Conservation (phyloP, 2,888 invertebrate species). For the Calephelis perditalis region DNA sequence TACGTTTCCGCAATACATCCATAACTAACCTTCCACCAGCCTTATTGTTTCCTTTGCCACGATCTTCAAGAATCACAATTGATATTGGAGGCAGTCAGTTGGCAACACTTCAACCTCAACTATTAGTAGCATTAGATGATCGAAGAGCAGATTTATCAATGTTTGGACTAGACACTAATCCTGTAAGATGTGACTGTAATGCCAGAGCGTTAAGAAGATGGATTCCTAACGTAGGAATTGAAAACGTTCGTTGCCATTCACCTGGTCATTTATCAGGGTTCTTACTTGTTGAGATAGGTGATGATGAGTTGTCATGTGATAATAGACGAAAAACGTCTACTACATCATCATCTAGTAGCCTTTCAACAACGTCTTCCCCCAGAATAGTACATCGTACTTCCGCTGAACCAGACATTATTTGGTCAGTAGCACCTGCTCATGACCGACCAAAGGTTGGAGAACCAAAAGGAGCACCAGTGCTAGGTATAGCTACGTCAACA, state of each 20-base stretch:
- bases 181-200: slow-evolving; percentile 91
- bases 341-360: slow-evolving; percentile 53
- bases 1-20: slow-evolving; percentile 90
- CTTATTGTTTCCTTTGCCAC: slow-evolving; percentile 90
- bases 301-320: slow-evolving; percentile 90
- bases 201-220: slow-evolving; percentile 88
- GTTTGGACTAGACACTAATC: slow-evolving; percentile 86
- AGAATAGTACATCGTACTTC: slow-evolving; percentile 79
- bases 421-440: slow-evolving; percentile 89
- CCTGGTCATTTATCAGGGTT: slow-evolving; percentile 85
- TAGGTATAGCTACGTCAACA: slow-evolving; percentile 79
- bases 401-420: slow-evolving; percentile 92
- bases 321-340: slow-evolving; percentile 75
- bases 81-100: slow-evolving; percentile 89
- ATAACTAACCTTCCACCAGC: slow-evolving; percentile 87
- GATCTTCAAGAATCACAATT: slow-evolving; percentile 88
- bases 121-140: slow-evolving; percentile 89
- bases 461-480: slow-evolving; percentile 77
- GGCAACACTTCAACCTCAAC: slow-evolving; percentile 85
- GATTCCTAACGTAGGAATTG: slow-evolving; percentile 82
- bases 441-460: slow-evolving; percentile 77
- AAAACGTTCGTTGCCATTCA: slow-evolving; percentile 80
- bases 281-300: slow-evolving; percentile 85
- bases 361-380: slow-evolving; percentile 65
- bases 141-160: slow-evolving; percentile 86